phyloP scores from a whole-genome alignment of 92 coral and sea anemone species.

The Palythoa caribaeorum region DNA sequence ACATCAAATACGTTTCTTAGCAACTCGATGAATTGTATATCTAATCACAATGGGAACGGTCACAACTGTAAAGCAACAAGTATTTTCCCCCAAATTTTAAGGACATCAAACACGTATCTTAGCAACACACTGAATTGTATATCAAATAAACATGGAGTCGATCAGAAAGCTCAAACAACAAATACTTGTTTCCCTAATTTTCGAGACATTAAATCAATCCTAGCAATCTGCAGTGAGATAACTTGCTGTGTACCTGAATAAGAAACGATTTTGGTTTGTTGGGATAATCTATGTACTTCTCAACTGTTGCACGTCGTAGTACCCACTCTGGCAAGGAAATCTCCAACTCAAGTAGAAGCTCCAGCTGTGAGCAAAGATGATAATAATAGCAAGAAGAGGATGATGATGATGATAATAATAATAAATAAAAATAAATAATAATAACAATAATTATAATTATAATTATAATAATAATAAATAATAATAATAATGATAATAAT shows the following conservation, averaged over 20 bases:
- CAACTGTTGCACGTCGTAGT: slow-evolving; percentile 36
- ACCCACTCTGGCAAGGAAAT: slow-evolving; percentile 39
- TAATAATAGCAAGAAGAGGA: background rate
- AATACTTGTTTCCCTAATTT: no score
- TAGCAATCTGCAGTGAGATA: no score
- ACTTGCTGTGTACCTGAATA: slow-evolving; percentile 7
- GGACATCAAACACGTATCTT: no score
- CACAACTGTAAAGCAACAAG: no score
- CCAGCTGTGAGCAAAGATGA: background rate
- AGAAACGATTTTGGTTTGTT: background rate
- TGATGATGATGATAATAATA: background rate
- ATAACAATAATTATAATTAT: background rate
- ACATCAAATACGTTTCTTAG: no score
- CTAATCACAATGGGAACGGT: no score
- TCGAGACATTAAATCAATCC: no score
- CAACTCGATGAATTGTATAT: no score
- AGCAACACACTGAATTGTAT: no score
- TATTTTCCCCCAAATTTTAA: no score
- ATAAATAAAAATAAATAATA: background rate
- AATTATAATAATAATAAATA: background rate
- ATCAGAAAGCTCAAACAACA: no score
- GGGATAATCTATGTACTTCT: background rate
- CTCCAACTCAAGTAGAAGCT: slow-evolving; percentile 41
- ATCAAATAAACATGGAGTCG: no score
- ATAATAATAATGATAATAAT: background rate